A percentile compares a stretch with the other conserved stretches of the same genome.
These are phyloP conservation scores for Polydrusus cervinus DNA, from an alignment of 2,888 invertebrate species.

Conservation along the genomic window DNA sequence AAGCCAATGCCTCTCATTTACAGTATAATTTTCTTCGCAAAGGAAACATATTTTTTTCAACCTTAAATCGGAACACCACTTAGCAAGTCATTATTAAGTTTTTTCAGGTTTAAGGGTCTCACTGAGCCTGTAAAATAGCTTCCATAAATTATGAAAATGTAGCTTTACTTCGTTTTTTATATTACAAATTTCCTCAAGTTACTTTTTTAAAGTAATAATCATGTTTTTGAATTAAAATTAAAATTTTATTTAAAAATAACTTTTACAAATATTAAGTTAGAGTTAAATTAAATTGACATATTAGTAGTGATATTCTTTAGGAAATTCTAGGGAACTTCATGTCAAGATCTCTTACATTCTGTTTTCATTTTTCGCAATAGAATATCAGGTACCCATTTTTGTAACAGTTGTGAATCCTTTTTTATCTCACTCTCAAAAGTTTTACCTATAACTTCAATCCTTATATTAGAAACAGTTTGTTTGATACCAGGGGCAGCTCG, in stretches of 20 bases:
- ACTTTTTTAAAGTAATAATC: neutral
- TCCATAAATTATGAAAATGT: constrained; percentile 17
- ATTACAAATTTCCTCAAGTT: neutral
- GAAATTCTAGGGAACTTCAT: no score
- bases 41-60: neutral
- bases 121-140: constrained; percentile 9
- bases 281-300: no score
- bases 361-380: no score
- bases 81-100: constrained; percentile 16
- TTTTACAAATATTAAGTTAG: neutral
- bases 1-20: no score
- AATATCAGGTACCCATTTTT: no score
- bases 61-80: neutral
- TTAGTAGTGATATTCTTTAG: no score
- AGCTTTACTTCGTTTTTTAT: neutral
- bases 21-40: neutral
- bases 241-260: neutral
- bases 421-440: no score
- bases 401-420: no score
- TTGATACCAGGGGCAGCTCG: no score
- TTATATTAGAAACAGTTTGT: no score
- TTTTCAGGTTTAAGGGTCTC: neutral
- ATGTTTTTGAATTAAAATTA: constrained; percentile 1
- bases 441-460: no score
- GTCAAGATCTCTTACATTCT: no score